Percentiles rank a stretch among this genome's conserved stretches.
Evolutionary conservation across 2,797 vertebrate genomes (phyloP).

Genomic region (Ceryle rudis): DNA sequence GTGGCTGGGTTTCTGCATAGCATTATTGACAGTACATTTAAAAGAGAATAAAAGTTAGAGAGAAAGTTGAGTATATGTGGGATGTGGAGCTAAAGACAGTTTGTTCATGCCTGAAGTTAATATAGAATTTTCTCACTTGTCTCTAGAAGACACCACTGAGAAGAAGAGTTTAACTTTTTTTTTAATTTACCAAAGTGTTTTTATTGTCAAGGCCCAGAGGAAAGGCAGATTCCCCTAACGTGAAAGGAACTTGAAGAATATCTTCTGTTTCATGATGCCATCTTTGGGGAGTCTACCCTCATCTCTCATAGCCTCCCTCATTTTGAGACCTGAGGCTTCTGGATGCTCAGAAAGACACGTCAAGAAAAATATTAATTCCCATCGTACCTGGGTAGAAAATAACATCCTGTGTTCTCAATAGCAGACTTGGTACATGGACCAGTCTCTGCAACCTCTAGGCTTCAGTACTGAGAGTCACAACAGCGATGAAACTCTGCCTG

Average conservation of each 20-base stretch:
- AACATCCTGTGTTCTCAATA: neutral
- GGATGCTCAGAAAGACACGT: neutral
- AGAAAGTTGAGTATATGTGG: neutral
- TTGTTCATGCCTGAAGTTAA: neutral
- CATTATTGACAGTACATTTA: neutral
- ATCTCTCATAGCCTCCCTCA: neutral
- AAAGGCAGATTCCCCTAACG: neutral
- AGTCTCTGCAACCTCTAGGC: neutral
- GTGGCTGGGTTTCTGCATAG: neutral
- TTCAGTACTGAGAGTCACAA: neutral
- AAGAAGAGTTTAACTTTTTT: neutral
- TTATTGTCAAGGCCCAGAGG: neutral
- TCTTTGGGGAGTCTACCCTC: neutral
- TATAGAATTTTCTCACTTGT: neutral
- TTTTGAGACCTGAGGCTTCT: neutral
- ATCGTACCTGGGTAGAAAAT: neutral
- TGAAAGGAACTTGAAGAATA: neutral
- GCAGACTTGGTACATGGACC: neutral
- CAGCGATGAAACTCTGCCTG: fast-evolving
- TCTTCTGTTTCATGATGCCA: neutral
- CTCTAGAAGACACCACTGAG: neutral
- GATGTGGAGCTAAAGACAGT: neutral
- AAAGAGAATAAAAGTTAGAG: neutral
- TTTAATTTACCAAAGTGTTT: neutral
- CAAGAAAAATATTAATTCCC: neutral